A percentile compares a stretch with the other conserved stretches of the same genome.
phyloP scores from a whole-genome alignment of 2,888 invertebrate species.

The Lasioglossum villosulum region DNA sequence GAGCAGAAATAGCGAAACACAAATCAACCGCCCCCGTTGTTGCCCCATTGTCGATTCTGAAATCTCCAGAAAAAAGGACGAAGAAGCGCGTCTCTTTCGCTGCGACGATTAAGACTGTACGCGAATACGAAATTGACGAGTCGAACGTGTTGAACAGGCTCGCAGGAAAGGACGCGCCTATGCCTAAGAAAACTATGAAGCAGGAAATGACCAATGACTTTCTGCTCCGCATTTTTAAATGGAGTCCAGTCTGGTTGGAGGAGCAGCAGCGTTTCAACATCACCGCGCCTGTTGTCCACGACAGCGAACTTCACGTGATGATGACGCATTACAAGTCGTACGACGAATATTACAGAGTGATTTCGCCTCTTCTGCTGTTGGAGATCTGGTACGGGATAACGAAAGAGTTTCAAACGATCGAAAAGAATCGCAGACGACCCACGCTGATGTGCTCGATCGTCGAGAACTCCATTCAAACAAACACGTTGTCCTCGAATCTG shows the following conservation, averaged over 20 bases:
- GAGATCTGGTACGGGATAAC: conserved; percentile 87
- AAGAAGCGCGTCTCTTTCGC: conserved; percentile 75
- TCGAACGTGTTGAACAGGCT: conserved; percentile 70
- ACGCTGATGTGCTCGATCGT: conserved; percentile 72
- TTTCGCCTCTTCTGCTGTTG: conserved; percentile 87
- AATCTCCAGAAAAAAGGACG: neutral
- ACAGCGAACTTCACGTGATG: conserved; percentile 85
- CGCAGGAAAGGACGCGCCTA: conserved; percentile 77
- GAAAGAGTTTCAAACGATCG: conserved; percentile 72
- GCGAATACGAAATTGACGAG: conserved; percentile 67
- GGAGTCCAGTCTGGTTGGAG: conserved; percentile 89
- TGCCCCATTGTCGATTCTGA: neutral
- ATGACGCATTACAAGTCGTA: conserved; percentile 86
- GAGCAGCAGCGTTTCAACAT: conserved; percentile 85
- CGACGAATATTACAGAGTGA: conserved; percentile 87
- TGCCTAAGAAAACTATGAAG: conserved; percentile 50
- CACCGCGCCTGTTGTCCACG: conserved; percentile 86
- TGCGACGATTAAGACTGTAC: conserved; percentile 53
- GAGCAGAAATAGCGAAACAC: neutral
- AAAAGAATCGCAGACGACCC: conserved; percentile 40
- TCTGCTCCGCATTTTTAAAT: conserved; percentile 86
- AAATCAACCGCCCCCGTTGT: neutral
- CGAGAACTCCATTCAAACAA: conserved; percentile 64
- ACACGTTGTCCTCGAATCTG: conserved; percentile 47
- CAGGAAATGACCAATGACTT: conserved; percentile 82